Percentiles rank a stretch among this genome's conserved stretches.
Evolutionary conservation across 2,113 vertebrate species (phyloP).

Genomic region (Bothrops jararaca): DNA sequence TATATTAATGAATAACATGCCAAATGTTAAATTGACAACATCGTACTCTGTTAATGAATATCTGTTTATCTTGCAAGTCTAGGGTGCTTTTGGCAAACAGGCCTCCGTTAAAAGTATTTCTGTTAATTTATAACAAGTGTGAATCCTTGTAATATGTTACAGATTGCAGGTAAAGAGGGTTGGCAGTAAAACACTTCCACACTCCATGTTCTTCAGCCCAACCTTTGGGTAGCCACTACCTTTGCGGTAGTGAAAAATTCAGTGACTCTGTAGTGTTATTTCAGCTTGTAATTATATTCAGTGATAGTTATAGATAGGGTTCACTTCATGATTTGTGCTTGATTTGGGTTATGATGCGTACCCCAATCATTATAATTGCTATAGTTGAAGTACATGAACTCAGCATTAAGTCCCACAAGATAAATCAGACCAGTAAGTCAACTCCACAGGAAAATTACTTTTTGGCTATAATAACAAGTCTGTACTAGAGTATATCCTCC

Average conservation of each 20-base stretch:
- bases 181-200: not conserved
- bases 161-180: not conserved
- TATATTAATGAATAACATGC: too few species aligned
- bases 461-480: not conserved
- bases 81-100: not conserved
- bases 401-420: not conserved
- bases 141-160: not conserved
- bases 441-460: not conserved
- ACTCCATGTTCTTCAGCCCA: not conserved
- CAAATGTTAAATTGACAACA: not conserved
- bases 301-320: not conserved
- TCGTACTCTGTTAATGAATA: not conserved
- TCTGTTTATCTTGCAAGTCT: not conserved
- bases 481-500: not conserved
- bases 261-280: not conserved
- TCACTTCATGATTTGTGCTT: not conserved
- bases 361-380: not conserved
- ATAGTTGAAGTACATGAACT: not conserved
- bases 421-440: not conserved
- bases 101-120: not conserved
- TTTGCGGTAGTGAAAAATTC: not conserved
- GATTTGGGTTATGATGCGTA: not conserved
- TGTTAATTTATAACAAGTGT: not conserved
- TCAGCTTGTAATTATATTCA: not conserved
- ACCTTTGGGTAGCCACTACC: too few species aligned